Percentiles rank a stretch among this genome's conserved stretches.
phyloP scores from a whole-genome alignment of 2,113 vertebrate species.

The Scomber colias region DNA sequence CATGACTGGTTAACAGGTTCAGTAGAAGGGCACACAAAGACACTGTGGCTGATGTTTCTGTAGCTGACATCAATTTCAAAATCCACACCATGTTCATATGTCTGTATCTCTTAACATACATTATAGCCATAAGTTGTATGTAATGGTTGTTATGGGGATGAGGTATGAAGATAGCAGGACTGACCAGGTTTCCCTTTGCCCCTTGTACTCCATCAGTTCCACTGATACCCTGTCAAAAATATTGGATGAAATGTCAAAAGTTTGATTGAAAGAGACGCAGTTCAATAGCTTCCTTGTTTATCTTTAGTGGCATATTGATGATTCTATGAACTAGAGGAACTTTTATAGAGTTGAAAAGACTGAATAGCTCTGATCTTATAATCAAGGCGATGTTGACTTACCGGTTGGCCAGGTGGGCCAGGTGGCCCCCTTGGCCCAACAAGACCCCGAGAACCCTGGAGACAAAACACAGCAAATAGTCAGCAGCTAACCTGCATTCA shows the following conservation, averaged over 20 bases:
- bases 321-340: constrained; percentile 1
- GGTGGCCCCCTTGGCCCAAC: constrained; percentile 88
- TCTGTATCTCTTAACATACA: background rate
- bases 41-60: background rate
- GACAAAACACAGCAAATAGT: constrained; percentile 71
- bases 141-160: background rate
- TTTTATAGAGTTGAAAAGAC: constrained; percentile 36
- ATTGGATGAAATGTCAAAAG: constrained; percentile 5
- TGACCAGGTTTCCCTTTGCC: constrained; percentile 90
- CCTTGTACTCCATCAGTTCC: constrained; percentile 90
- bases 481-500: constrained; percentile 55
- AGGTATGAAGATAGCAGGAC: constrained; percentile 47
- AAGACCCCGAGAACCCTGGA: constrained; percentile 89
- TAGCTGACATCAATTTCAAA: background rate
- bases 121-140: background rate
- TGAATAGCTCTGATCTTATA: constrained; percentile 49
- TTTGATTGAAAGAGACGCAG: background rate
- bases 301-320: constrained; percentile 33
- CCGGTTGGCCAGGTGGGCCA: constrained; percentile 86
- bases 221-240: constrained; percentile 83
- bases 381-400: constrained; percentile 72
- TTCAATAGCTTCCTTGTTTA: constrained; percentile 24
- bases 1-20: background rate
- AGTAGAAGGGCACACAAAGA: background rate
- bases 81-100: background rate